These are phyloP conservation scores for Imbricaverruca yamaguchii DNA, from an alignment of 2,888 invertebrate genomes.

Conservation along the genomic window DNA sequence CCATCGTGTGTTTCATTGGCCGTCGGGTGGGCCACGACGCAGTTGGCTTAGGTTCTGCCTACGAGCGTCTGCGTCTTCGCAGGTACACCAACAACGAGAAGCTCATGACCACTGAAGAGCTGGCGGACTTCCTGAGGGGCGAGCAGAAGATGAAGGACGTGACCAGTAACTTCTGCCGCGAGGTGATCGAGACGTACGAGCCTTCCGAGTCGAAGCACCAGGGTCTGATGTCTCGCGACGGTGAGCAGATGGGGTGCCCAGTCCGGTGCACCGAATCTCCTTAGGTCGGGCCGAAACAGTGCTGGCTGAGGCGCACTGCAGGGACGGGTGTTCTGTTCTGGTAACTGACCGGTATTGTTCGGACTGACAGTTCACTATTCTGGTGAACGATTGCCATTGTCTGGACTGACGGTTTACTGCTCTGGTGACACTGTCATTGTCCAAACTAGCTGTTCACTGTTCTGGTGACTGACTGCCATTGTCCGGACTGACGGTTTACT, in stretches of 20 bases:
- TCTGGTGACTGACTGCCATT: no score
- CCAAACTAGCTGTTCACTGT: no score
- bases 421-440: no score
- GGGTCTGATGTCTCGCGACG: conserved; percentile 31
- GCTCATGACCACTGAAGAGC: conserved; percentile 44
- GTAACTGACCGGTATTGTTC: no score
- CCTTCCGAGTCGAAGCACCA: conserved; percentile 37
- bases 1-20: no score
- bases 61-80: conserved; percentile 11
- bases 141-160: conserved; percentile 42
- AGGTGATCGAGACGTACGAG: conserved; percentile 40
- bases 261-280: background rate
- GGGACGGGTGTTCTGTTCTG: no score
- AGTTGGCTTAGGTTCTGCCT: background rate
- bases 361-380: no score
- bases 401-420: no score
- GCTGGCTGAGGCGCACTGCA: no score
- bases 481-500: no score
- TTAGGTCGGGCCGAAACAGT: no score
- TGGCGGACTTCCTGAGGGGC: conserved; percentile 46
- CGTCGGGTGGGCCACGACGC: background rate
- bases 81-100: conserved; percentile 43
- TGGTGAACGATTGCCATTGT: no score
- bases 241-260: conserved; percentile 3
- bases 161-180: conserved; percentile 36